Evolutionary conservation across 2,113 vertebrate species (phyloP), one percentile per base, ranked within the genome.

Genomic region (Corydoras sp.): DNA sequence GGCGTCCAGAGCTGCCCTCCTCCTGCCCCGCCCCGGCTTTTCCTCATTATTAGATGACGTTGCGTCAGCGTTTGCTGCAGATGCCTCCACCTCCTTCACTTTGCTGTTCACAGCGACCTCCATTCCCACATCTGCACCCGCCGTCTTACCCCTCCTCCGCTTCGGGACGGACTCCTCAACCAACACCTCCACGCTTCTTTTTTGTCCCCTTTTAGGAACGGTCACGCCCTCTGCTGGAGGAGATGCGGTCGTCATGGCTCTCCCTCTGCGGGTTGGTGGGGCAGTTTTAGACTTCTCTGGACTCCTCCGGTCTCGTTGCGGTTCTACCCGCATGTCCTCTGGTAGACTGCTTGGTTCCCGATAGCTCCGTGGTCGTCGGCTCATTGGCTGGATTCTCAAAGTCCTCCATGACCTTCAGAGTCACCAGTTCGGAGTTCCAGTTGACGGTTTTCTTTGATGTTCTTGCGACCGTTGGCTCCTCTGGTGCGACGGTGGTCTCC

Each of bases 241-340:
- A 12, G 4, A 53, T 5, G 55, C 24, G 8, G 73, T 14, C 29
- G 43, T 14, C 2, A 7, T 29, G 5, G 30, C 48, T 53, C 72
- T 67, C 24, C 75, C 77, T 74, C 74, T 66, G 13, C 67, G 66
- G 30, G 29, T 10, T 53, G 69, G 49, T 10, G 54, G 53, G 15
- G 35, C 24, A 0, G 54, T 70, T 30, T 31, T 51, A 10, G 58
- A 12, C 11, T 13, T 58, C 31, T 73, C 59, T 48, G 58, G 18
- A n/a, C 12, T 58, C 14, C 3, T 56, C 68, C 49, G 29, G 55
- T 77, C 87, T 85, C 60, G 79, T 89, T 8, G 68, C 77, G 0
- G 69, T 7, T 81, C 85, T 83, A 24, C 86, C 86, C 78, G 77
- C 81, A 24, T 81, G 58, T 10, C 74, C 69, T 81, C 79, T 86